Conservation (phyloP, 1,140 invertebrate species). For the Hycleus phaleratus region DNA sequence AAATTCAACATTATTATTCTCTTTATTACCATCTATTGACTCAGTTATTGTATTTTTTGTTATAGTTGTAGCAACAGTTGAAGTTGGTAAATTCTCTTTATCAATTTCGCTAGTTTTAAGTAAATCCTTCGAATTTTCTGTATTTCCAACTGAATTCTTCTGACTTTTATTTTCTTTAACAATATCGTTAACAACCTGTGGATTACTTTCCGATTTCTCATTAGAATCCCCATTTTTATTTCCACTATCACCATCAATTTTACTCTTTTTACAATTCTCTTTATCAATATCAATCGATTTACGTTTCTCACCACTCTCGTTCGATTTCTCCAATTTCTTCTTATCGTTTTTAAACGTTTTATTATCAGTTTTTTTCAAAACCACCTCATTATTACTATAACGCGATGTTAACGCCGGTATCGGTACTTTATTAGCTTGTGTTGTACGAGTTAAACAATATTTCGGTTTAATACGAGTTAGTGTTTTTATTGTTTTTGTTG, state of each 20-base stretch:
- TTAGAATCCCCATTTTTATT: not conserved
- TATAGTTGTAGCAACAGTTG: no score
- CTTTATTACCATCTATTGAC: not conserved
- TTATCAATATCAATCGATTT: not conserved
- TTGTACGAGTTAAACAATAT: slow-evolving; percentile 48
- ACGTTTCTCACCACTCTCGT: not conserved
- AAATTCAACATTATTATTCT: not conserved
- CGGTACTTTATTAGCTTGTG: slow-evolving; percentile 62
- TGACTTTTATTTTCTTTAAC: slow-evolving; percentile 2
- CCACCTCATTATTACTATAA: slow-evolving; percentile 28
- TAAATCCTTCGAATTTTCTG: not conserved
- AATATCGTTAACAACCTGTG: not conserved
- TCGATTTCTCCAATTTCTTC: not conserved
- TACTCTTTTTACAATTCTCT: not conserved
- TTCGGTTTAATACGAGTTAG: slow-evolving; percentile 27
- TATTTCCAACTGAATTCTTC: not conserved
- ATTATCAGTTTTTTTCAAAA: slow-evolving; percentile 6
- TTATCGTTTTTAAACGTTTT: not conserved
- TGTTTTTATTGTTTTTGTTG: slow-evolving; percentile 4
- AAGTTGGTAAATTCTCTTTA: no score
- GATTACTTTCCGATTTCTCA: no score
- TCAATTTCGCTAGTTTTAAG: no score
- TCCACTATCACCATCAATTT: not conserved
- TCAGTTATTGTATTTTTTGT: no score
- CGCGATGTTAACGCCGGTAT: slow-evolving; percentile 53